Conservation (phyloP, 2,113 vertebrate species). For the Ceratotherium simum region DNA sequence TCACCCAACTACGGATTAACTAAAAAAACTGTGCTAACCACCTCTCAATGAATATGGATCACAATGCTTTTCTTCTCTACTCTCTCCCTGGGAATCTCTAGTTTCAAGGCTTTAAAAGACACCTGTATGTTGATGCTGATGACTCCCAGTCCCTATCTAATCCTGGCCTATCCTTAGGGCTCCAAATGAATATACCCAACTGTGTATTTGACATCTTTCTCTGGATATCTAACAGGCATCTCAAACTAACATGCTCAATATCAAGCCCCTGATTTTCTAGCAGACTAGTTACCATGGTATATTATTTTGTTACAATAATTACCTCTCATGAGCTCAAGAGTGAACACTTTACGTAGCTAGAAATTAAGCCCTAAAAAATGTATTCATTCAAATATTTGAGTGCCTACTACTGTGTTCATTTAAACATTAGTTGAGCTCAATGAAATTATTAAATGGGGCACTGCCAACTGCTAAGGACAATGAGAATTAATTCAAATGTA, state of each 20-base stretch:
- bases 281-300: neutral
- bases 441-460: conserved; percentile 7
- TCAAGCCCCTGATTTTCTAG: neutral
- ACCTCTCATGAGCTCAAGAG: neutral
- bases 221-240: neutral
- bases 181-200: neutral
- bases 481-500: neutral
- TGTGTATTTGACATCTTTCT: neutral
- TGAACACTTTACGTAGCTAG: neutral
- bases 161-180: neutral
- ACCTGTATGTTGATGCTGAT: neutral
- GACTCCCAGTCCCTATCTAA: neutral
- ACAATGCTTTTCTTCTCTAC: neutral
- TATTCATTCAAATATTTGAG: neutral
- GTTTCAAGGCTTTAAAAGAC: neutral
- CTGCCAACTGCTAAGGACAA: neutral
- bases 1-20: neutral
- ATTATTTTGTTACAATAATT: neutral
- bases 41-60: neutral
- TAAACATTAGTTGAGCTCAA: conserved; percentile 18
- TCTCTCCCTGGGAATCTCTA: neutral
- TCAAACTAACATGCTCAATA: neutral
- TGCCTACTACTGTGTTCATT: neutral
- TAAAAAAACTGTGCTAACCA: neutral
- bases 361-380: conserved; percentile 40